Evolutionary conservation across 2,113 vertebrate species (phyloP).

Genomic region (Antigone vipio): DNA sequence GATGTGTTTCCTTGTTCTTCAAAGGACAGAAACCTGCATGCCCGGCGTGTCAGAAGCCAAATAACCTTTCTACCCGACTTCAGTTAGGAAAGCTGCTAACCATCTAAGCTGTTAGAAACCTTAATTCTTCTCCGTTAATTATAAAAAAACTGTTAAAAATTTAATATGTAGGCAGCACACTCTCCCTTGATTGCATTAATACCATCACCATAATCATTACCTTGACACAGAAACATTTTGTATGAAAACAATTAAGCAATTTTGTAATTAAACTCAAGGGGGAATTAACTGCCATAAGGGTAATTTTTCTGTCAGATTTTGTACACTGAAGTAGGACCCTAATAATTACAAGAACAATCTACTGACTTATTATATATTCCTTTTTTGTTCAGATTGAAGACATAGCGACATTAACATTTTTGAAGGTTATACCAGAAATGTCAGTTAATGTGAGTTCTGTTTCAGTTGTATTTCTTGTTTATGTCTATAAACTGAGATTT

Average conservation of each 20-base stretch:
- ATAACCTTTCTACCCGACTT: neutral
- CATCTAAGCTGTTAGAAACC: neutral
- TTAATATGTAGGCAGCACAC: neutral
- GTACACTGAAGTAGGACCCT: neutral
- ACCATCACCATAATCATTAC: neutral
- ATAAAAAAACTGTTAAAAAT: neutral
- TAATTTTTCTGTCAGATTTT: neutral
- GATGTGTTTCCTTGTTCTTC: neutral
- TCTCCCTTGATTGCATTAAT: neutral
- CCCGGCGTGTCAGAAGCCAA: neutral
- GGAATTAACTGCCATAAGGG: neutral
- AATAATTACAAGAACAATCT: neutral
- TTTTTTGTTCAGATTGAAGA: neutral
- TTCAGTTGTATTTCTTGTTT: neutral
- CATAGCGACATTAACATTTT: neutral
- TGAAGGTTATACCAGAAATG: neutral
- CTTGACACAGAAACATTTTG: neutral
- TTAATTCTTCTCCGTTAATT: neutral
- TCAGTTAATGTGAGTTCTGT: neutral
- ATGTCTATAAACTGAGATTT: neutral
- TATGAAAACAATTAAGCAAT: neutral
- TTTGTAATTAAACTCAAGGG: neutral
- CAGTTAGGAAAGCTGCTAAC: neutral
- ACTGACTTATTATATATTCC: neutral
- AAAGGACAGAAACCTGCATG: neutral